Evolutionary conservation across 2,113 vertebrate genomes (phyloP).

Genomic region (Phrynosoma blainvillii): DNA sequence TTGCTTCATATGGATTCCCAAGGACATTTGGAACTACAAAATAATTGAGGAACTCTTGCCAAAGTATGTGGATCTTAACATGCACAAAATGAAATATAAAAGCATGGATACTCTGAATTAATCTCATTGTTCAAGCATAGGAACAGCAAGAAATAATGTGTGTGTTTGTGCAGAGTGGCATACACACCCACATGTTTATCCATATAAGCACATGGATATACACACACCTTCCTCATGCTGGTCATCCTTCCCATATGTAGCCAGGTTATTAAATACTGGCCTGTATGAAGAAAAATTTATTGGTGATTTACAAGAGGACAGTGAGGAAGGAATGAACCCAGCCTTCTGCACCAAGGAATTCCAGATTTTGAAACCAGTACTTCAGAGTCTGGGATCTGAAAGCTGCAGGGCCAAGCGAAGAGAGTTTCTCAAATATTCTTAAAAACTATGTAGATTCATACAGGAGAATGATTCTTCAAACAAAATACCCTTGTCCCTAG

Average conservation of each 20-base stretch:
- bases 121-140: not conserved
- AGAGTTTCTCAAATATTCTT: too few relatives aligned
- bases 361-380: too few relatives aligned
- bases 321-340: too few relatives aligned
- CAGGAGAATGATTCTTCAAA: too few relatives aligned
- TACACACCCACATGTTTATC: not conserved
- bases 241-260: not conserved
- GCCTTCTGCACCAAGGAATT: too few relatives aligned
- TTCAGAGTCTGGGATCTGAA: too few relatives aligned
- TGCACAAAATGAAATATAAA: not conserved
- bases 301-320: too few relatives aligned
- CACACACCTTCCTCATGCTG: not conserved
- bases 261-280: not conserved
- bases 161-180: too few relatives aligned
- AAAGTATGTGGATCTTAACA: conserved; percentile 26
- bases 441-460: too few relatives aligned
- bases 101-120: conserved; percentile 20
- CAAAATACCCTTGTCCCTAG: too few relatives aligned
- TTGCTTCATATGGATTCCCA: conserved; percentile 47
- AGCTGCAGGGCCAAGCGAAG: too few relatives aligned
- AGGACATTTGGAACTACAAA: conserved; percentile 39
- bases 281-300: too few relatives aligned
- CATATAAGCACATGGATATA: not conserved
- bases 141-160: not conserved
- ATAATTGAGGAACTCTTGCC: conserved; percentile 49